Percentiles rank a stretch among this genome's conserved stretches.
Evolutionary conservation across 2,888 invertebrate species (phyloP).

Genomic region (Diplolepis rosae): DNA sequence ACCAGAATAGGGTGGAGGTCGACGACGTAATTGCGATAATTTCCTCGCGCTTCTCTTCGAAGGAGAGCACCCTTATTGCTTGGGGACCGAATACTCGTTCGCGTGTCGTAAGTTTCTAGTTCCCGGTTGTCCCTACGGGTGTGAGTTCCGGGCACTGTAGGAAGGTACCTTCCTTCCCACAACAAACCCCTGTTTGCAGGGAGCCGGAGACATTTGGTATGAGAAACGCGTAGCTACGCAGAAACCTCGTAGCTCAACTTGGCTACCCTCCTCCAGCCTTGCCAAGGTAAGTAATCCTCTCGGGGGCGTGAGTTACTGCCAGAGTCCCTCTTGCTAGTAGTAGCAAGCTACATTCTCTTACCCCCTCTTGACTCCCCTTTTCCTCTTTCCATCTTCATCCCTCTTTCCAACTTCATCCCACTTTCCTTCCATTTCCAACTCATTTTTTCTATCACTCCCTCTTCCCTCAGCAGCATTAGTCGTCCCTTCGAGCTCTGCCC

Average conservation of each 20-base stretch:
- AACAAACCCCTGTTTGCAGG: slow-evolving; percentile 63
- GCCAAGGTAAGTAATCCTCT: slow-evolving; percentile 73
- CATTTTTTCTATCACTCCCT: slow-evolving; percentile 38
- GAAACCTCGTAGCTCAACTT: slow-evolving; percentile 73
- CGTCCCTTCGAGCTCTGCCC: slow-evolving; percentile 14
- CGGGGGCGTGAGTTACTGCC: slow-evolving; percentile 73
- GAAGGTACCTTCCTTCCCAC: slow-evolving; percentile 55
- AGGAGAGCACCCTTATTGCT: slow-evolving; percentile 50
- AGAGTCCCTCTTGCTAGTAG: slow-evolving; percentile 56
- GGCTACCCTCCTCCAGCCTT: slow-evolving; percentile 65
- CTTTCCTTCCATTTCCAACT: slow-evolving; percentile 37
- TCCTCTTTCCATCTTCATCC: slow-evolving; percentile 38
- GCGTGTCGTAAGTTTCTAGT: slow-evolving; percentile 63
- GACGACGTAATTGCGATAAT: slow-evolving; percentile 59
- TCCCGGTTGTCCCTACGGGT: slow-evolving; percentile 43
- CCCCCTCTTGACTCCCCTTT: slow-evolving; percentile 43
- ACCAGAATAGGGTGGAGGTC: slow-evolving; percentile 26
- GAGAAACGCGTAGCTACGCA: slow-evolving; percentile 74
- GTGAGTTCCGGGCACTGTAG: slow-evolving; percentile 50
- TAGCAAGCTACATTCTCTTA: slow-evolving; percentile 51
- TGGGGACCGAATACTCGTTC: slow-evolving; percentile 55
- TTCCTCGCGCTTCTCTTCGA: slow-evolving; percentile 48
- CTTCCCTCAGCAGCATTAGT: slow-evolving; percentile 35
- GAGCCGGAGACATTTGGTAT: slow-evolving; percentile 71
- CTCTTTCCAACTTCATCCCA: slow-evolving; percentile 48